Conservation (phyloP, 2,797 vertebrate species). For the Acrocephalus scirpaceus region DNA sequence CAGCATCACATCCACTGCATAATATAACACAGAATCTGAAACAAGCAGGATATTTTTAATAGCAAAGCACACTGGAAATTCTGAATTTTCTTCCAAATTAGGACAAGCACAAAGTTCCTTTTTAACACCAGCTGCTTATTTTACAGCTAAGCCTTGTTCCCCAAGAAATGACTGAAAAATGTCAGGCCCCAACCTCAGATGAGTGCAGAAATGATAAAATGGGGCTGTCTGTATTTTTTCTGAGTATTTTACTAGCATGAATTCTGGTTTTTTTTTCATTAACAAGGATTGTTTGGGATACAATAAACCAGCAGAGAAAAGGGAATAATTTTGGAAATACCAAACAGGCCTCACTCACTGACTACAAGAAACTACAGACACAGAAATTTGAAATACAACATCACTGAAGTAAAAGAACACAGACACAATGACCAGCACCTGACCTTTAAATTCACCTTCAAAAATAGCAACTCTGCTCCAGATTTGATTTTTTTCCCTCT, state of each 20-base stretch:
- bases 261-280: background rate
- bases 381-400: background rate
- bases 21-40: background rate
- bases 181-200: background rate
- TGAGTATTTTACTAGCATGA: background rate
- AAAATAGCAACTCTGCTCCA: background rate
- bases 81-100: constrained; percentile 12
- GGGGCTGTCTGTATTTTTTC: background rate
- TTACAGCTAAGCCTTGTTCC: background rate
- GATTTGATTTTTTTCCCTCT: background rate
- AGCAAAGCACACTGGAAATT: constrained; percentile 1
- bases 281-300: background rate
- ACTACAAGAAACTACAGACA: background rate
- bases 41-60: constrained; percentile 14
- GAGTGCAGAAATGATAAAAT: background rate
- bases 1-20: background rate
- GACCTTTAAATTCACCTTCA: background rate
- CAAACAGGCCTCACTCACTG: background rate
- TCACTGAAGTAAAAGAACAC: background rate
- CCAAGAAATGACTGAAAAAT: background rate
- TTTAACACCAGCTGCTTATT: background rate
- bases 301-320: background rate
- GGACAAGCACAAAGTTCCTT: background rate
- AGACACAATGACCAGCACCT: background rate
- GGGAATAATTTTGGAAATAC: background rate